Evolutionary conservation across 2,797 vertebrate species (phyloP).

Genomic region (Channallabes apus): DNA sequence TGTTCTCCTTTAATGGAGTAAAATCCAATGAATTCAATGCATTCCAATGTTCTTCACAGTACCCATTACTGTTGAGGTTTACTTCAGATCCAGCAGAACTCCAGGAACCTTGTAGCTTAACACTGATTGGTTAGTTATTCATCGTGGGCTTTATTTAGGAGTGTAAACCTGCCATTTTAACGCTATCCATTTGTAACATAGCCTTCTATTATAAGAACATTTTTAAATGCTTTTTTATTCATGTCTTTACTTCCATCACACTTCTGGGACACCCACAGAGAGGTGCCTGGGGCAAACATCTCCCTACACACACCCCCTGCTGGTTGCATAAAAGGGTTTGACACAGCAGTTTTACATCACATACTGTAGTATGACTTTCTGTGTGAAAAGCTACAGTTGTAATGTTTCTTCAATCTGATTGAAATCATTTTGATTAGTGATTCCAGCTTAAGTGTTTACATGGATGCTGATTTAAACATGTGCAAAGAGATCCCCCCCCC

Average conservation of each 20-base stretch:
- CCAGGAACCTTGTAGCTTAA: not conserved
- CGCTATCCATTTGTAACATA: not conserved
- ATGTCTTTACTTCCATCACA: not conserved
- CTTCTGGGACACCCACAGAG: constrained; percentile 21
- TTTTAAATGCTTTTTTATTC: constrained; percentile 11
- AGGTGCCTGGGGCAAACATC: constrained; percentile 14
- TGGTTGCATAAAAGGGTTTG: constrained; percentile 19
- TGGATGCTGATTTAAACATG: no score
- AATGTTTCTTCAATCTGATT: not conserved
- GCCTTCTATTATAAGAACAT: not conserved
- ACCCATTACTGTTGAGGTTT: not conserved
- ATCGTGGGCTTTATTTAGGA: not conserved
- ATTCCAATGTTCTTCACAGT: not conserved
- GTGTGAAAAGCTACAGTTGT: not conserved
- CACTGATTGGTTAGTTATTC: not conserved
- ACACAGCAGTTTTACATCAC: constrained; percentile 20
- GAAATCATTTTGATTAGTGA: not conserved
- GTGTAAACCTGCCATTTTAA: not conserved
- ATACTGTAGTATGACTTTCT: not conserved
- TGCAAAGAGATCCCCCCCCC: no score
- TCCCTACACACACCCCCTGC: constrained; percentile 19
- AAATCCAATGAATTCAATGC: not conserved
- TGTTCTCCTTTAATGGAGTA: not conserved
- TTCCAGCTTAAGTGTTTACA: no score
- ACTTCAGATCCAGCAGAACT: not conserved